Percentiles rank a stretch among this genome's conserved stretches.
Evolutionary conservation across 1,140 invertebrate species (phyloP).

Genomic region (Oedothorax gibbosus): DNA sequence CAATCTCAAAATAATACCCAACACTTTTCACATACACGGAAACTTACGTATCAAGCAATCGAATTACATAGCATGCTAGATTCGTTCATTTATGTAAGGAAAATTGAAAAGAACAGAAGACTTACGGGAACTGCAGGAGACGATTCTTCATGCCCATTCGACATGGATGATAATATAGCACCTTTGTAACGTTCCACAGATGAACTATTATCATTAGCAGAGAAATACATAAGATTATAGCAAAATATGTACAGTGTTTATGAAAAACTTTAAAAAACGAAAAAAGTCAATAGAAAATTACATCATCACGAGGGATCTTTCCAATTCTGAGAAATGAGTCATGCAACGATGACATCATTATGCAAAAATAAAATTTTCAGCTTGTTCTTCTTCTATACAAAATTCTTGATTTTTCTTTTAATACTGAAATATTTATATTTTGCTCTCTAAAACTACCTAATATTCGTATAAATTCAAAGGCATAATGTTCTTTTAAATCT

Average conservation of each 20-base stretch:
- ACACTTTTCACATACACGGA: not conserved
- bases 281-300: constrained; percentile 25
- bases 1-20: not conserved
- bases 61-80: not conserved
- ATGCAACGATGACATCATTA: constrained; percentile 51
- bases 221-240: constrained; percentile 57
- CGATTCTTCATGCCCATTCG: constrained; percentile 59
- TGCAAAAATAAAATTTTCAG: constrained; percentile 35
- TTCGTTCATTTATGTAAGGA: not conserved
- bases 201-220: constrained; percentile 46
- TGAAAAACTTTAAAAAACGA: not conserved
- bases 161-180: constrained; percentile 61
- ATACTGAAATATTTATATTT: not conserved
- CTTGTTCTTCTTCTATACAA: not conserved
- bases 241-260: constrained; percentile 12
- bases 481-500: too few relatives aligned
- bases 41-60: not conserved
- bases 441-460: not conserved
- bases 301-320: constrained; percentile 16
- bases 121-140: constrained; percentile 48
- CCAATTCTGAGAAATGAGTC: constrained; percentile 31
- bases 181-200: constrained; percentile 48
- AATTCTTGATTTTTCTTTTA: not conserved
- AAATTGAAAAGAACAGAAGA: not conserved
- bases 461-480: too few relatives aligned